Evolutionary conservation across 1,140 invertebrate species (phyloP).

Genomic region (Drosophila truncata): DNA sequence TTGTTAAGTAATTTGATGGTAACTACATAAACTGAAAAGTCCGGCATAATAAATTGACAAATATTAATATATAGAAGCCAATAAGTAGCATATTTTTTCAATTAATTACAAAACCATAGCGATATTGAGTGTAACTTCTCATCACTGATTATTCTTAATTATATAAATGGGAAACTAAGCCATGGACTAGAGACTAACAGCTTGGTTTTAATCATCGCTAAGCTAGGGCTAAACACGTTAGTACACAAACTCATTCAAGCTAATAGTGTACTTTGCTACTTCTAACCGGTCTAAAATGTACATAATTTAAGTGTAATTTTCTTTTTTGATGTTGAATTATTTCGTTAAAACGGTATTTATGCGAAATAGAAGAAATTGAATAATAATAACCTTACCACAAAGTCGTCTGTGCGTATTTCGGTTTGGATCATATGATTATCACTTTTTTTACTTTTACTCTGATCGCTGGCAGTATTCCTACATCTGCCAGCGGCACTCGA

Average conservation of each 20-base stretch:
- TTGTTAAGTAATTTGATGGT: too few species aligned
- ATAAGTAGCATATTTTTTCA: too few species aligned
- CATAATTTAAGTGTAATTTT: slow-evolving; percentile 32
- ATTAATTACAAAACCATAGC: background rate
- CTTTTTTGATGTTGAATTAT: slow-evolving; percentile 60
- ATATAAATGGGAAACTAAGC: slow-evolving; percentile 9
- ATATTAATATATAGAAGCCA: too few species aligned
- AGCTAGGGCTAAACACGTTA: slow-evolving; percentile 6
- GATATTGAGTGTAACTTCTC: background rate
- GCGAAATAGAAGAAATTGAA: slow-evolving; percentile 77
- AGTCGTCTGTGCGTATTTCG: slow-evolving; percentile 86
- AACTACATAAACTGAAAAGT: too few species aligned
- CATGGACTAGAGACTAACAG: background rate
- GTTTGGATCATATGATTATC: slow-evolving; percentile 85
- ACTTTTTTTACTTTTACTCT: slow-evolving; percentile 85
- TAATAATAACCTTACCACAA: slow-evolving; percentile 86
- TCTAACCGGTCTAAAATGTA: slow-evolving; percentile 21
- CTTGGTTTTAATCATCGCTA: background rate
- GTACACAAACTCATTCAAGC: slow-evolving; percentile 22
- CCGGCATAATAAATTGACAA: too few species aligned
- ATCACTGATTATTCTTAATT: slow-evolving; percentile 9
- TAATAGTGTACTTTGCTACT: slow-evolving; percentile 7
- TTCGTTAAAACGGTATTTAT: slow-evolving; percentile 51
- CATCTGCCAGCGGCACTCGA: slow-evolving; percentile 40
- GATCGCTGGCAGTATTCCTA: slow-evolving; percentile 55